These are phyloP conservation scores for Apis mellifera DNA, from an alignment of 1,140 invertebrate genomes.

Conservation along the genomic window Amel_HAv3.1 CM009938.2:6762501-6763000, in stretches of 20 bases:
- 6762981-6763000: too few relatives aligned
- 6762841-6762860: too few relatives aligned
- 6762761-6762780: too few relatives aligned
- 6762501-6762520: not conserved
- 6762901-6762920: too few relatives aligned
- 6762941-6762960: too few relatives aligned
- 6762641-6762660: constrained; percentile 28
- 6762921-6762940: too few relatives aligned
- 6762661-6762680: constrained; percentile 16
- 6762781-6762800: too few relatives aligned
- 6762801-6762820: not conserved
- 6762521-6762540: constrained; percentile 10
- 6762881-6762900: too few relatives aligned
- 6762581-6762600: constrained; percentile 13
- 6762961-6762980: too few relatives aligned
- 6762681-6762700: constrained; percentile 49
- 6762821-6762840: too few relatives aligned
- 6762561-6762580: not conserved
- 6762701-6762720: constrained; percentile 61
- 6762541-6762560: constrained; percentile 2
- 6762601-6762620: constrained; percentile 39
- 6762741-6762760: too few relatives aligned
- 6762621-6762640: constrained; percentile 17
- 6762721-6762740: constrained; percentile 8
- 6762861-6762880: too few relatives aligned